A percentile compares a stretch with the other conserved stretches of the same genome.
Conservation (phyloP, 2,113 vertebrate genomes). For the Peromyscus californicus region DNA sequence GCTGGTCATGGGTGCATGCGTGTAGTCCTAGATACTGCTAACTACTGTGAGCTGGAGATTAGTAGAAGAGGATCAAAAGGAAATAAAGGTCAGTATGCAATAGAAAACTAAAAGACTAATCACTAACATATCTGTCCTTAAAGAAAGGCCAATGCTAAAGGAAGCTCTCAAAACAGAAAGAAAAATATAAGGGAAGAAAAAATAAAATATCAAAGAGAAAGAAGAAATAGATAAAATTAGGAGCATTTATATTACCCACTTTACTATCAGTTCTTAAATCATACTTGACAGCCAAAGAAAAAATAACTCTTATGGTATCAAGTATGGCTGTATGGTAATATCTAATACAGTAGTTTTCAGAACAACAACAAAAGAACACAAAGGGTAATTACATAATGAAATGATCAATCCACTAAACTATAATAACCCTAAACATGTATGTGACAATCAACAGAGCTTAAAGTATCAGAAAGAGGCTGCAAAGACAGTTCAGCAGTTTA, state of each 20-base stretch:
- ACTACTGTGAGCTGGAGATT: not conserved
- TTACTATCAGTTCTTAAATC: not conserved
- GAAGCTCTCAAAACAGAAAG: not conserved
- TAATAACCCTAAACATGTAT: not conserved
- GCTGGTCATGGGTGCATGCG: not conserved
- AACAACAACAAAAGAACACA: slow-evolving; percentile 1
- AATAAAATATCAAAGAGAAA: not conserved
- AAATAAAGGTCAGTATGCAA: not conserved
- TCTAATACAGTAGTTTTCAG: not conserved
- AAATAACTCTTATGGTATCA: not conserved
- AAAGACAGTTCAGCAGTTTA: not conserved
- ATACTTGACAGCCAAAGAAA: not conserved
- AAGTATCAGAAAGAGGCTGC: not conserved
- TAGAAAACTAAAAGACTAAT: not conserved
- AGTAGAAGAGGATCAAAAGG: not conserved
- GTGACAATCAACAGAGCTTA: not conserved
- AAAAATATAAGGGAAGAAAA: not conserved
- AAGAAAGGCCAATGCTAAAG: not conserved
- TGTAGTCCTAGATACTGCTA: not conserved
- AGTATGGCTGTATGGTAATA: not conserved
- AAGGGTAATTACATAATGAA: not conserved
- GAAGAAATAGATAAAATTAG: not conserved
- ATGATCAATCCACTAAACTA: not conserved
- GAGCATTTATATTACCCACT: not conserved
- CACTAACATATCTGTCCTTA: not conserved